Percentiles rank a stretch among this genome's conserved stretches.
Conservation (phyloP, 1,140 invertebrate species). For the Bombus cullumanus region DNA sequence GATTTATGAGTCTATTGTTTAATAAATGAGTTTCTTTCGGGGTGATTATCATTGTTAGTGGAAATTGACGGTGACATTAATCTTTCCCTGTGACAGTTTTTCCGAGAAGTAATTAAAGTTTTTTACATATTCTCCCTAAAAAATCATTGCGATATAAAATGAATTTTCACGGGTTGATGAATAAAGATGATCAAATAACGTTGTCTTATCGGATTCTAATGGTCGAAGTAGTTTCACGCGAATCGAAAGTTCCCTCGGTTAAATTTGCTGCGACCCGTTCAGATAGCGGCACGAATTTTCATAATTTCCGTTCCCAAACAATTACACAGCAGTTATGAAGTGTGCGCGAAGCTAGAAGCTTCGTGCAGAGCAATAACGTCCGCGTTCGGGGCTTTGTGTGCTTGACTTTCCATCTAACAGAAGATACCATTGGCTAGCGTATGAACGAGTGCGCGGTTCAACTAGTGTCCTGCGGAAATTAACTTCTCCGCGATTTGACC, state of each 20-base stretch:
- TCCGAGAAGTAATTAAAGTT: too few relatives aligned
- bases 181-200: not conserved
- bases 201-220: not conserved
- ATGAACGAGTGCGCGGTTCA: not conserved
- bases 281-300: not conserved
- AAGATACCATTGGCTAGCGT: not conserved
- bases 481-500: slow-evolving; percentile 24
- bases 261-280: not conserved
- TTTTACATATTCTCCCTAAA: too few relatives aligned
- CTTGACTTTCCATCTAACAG: slow-evolving; percentile 7
- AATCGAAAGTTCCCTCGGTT: not conserved
- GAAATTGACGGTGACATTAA: not conserved
- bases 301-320: slow-evolving; percentile 22
- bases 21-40: not conserved
- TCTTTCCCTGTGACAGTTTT: not conserved
- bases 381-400: not conserved
- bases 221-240: not conserved
- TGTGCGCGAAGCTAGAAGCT: too few relatives aligned
- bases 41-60: not conserved
- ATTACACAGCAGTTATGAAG: slow-evolving; percentile 23
- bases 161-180: not conserved
- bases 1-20: not conserved
- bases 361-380: slow-evolving; percentile 3
- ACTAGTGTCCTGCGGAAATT: slow-evolving; percentile 27
- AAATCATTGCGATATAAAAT: not conserved